phyloP scores from a whole-genome alignment of 1,140 invertebrate genomes.

The Adelges cooleyi region DNA sequence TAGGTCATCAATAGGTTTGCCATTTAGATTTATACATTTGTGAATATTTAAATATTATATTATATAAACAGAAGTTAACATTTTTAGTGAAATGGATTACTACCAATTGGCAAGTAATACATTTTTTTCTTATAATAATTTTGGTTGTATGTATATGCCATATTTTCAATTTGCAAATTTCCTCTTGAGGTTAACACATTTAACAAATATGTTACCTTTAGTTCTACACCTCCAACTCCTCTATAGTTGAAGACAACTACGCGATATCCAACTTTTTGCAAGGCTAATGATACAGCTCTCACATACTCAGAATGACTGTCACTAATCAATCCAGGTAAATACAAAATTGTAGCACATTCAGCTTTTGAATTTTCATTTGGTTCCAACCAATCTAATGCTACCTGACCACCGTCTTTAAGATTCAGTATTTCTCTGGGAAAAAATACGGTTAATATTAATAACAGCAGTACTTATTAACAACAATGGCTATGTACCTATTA shows the following conservation, averaged over 20 bases:
- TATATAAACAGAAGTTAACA: not conserved
- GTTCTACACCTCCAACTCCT: conserved; percentile 58
- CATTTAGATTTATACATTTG: too few species aligned
- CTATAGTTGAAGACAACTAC: conserved; percentile 71
- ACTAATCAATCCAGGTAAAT: conserved; percentile 57
- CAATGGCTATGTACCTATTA: conserved; percentile 42
- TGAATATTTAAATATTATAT: too few species aligned
- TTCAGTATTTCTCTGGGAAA: conserved; percentile 56
- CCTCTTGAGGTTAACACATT: too few species aligned
- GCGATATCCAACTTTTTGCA: conserved; percentile 50
- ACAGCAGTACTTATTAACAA: not conserved
- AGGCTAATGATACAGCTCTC: conserved; percentile 59
- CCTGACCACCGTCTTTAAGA: conserved; percentile 70
- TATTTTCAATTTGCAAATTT: too few species aligned
- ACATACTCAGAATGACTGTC: conserved; percentile 71
- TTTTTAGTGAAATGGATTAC: too few species aligned
- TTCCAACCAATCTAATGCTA: conserved; percentile 65
- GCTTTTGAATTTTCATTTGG: conserved; percentile 41
- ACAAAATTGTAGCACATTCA: conserved; percentile 51
- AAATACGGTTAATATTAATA: too few species aligned
- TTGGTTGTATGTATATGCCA: too few species aligned
- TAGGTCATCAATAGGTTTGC: too few species aligned
- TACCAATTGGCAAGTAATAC: too few species aligned
- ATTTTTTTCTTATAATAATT: too few species aligned
- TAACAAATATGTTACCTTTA: conserved; percentile 49